phyloP scores from a whole-genome alignment of 2,113 vertebrate genomes.

The Pygoscelis adeliae region DNA sequence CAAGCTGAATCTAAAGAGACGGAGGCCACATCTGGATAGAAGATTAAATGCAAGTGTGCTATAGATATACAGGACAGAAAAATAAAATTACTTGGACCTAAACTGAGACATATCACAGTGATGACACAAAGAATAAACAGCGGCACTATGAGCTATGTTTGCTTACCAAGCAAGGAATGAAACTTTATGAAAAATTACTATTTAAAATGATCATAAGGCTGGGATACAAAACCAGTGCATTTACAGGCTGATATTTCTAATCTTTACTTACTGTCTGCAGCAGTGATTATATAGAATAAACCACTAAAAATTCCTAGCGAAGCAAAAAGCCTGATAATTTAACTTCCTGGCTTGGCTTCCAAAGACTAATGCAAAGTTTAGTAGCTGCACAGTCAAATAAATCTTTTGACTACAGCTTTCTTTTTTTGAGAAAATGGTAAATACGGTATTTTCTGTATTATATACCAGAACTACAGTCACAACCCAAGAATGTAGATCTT shows the following conservation, averaged over 20 bases:
- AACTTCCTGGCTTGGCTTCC: slow-evolving; percentile 40
- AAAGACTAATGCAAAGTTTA: slow-evolving; percentile 54
- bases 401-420: slow-evolving; percentile 10
- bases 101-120: not conserved
- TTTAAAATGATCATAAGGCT: not conserved
- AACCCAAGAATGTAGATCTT: slow-evolving; percentile 63
- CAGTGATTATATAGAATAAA: slow-evolving; percentile 36
- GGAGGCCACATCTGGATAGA: slow-evolving; percentile 33
- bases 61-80: not conserved
- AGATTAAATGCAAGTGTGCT: slow-evolving; percentile 18
- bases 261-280: slow-evolving; percentile 7
- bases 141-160: not conserved
- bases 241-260: slow-evolving; percentile 34
- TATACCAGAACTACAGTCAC: slow-evolving; percentile 60
- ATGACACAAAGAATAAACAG: slow-evolving; percentile 23
- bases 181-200: slow-evolving; percentile 2
- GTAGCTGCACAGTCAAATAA: slow-evolving; percentile 43
- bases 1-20: slow-evolving; percentile 24
- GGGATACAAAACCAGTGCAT: not conserved
- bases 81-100: slow-evolving; percentile 20
- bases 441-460: slow-evolving; percentile 44
- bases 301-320: slow-evolving; percentile 44
- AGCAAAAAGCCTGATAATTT: slow-evolving; percentile 53
- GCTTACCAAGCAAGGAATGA: slow-evolving; percentile 26
- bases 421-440: slow-evolving; percentile 13